phyloP scores from a whole-genome alignment of 23 tunicate species.

The Ascidia mentula region DNA sequence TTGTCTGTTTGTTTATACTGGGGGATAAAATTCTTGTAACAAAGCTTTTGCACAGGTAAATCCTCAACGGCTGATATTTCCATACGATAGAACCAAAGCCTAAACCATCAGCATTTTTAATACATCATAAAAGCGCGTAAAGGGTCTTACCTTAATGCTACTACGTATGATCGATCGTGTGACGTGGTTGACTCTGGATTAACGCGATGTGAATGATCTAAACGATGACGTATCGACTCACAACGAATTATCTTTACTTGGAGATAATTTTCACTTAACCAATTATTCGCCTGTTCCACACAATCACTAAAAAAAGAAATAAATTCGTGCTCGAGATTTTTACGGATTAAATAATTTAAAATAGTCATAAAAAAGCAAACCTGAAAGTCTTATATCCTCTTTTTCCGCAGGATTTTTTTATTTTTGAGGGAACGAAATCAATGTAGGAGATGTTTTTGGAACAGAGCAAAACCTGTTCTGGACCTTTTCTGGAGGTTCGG shows the following conservation, averaged over 20 bases:
- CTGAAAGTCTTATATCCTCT: constrained; percentile 12
- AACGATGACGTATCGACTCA: constrained; percentile 65
- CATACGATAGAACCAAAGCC: constrained; percentile 10
- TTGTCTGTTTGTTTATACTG: neutral
- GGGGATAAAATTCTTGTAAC: constrained; percentile 28
- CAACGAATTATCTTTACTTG: constrained; percentile 28
- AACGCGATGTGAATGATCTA: constrained; percentile 56
- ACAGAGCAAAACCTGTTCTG: constrained; percentile 16
- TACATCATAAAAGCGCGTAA: too few relatives aligned
- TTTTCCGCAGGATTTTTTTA: neutral
- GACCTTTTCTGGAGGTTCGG: constrained; percentile 30
- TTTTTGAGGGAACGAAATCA: constrained; percentile 34
- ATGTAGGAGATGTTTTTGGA: constrained; percentile 15
- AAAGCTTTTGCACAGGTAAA: constrained; percentile 1
- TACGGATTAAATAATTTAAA: neutral
- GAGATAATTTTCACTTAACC: constrained; percentile 29
- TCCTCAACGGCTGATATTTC: neutral
- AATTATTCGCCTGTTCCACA: constrained; percentile 42
- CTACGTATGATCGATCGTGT: constrained; percentile 66
- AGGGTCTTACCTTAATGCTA: constrained; percentile 57
- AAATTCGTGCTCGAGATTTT: neutral
- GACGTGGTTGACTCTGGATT: constrained; percentile 69
- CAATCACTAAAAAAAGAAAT: constrained; percentile 33
- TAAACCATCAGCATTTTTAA: too few relatives aligned
- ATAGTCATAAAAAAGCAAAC: neutral